Base-by-base conservation (phyloP, 2,113 vertebrate genomes). In the Heptranchias perlo region DNA sequence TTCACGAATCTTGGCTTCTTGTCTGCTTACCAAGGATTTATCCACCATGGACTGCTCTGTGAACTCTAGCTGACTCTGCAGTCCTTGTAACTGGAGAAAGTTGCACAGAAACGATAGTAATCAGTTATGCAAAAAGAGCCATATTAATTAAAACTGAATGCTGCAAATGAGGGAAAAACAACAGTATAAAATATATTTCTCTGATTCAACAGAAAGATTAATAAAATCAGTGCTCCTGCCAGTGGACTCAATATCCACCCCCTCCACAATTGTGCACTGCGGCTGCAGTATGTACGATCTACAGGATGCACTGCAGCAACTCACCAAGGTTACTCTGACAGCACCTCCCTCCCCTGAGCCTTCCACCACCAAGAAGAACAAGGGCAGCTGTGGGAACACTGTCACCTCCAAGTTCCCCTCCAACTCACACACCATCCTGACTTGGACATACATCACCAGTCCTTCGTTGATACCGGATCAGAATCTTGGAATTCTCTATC, bases 21-120 rank as follows among this genome's bases (percentile, higher is more conserved):
- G 99, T 67, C 99, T 97, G 97, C 98, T 99, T 96, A 99, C 99
- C 0, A 99, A 97, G 0, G 99, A 99, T 97, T 99, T 99, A 97
- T 99, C 99, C 97, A 99, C 99, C 99, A 99, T 99, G 96, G 99
- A 99, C 96, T 99, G 99, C 97, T 99, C 99, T 96, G 99, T 98
- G 97, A 99, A 99, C 95, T 99, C 99, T 96, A 99, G 97, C 97
- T 99, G 99, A 98, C 99, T 99, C 97, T 99, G 99, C 95, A 99
- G 97, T 47, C 98, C 98, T 97, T 99, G 99, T 91, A 99, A 97
- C 99, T 99, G 97, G 1, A 96, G 25, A 58, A 95, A 61, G 84
- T 25, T 25, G 49, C 65, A 28, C 47, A 49, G 93, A 52, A 95
- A 16, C 96, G 31, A 14, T 4, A 93, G 6, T 52, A n/a, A 65